A percentile compares a stretch with the other conserved stretches of the same genome.
Evolutionary conservation across 2,797 vertebrate species (phyloP).

Genomic region (Strix occidentalis): DNA sequence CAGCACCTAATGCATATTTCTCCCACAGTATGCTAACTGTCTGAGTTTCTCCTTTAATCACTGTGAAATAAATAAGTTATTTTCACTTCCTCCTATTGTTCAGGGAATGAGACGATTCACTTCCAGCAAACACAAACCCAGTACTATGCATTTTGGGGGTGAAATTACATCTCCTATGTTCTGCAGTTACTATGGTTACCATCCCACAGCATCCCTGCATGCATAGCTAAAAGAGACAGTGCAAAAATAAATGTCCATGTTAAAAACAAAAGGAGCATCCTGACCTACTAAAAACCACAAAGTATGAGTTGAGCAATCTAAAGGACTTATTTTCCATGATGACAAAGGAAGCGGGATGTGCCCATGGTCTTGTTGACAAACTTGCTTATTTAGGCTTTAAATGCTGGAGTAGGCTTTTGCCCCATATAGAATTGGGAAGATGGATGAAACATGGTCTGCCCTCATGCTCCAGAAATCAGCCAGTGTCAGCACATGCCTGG

Average conservation of each 20-base stretch:
- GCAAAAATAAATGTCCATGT: conserved; percentile 36
- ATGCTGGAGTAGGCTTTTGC: not conserved
- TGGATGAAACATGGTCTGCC: not conserved
- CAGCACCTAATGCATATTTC: not conserved
- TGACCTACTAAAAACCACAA: not conserved
- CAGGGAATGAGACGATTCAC: not conserved
- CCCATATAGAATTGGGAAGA: not conserved
- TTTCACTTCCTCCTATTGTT: conserved; percentile 40
- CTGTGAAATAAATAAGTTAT: not conserved
- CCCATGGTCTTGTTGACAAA: not conserved
- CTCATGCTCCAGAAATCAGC: not conserved
- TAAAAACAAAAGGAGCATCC: not conserved
- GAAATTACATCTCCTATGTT: conserved; percentile 65
- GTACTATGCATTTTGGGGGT: conserved; percentile 67
- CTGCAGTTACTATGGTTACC: conserved; percentile 77
- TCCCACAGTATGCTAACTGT: not conserved
- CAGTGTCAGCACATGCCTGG: not conserved
- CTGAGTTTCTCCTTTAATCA: conserved; percentile 28
- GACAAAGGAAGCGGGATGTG: not conserved
- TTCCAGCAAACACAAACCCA: conserved; percentile 51
- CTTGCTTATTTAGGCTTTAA: not conserved
- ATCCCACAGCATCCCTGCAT: conserved; percentile 57
- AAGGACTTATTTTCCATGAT: not conserved
- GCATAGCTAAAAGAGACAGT: conserved; percentile 22
- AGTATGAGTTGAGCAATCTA: not conserved